phyloP scores from a whole-genome alignment of 2,888 invertebrate species.

The Scaeva pyrastri region DNA sequence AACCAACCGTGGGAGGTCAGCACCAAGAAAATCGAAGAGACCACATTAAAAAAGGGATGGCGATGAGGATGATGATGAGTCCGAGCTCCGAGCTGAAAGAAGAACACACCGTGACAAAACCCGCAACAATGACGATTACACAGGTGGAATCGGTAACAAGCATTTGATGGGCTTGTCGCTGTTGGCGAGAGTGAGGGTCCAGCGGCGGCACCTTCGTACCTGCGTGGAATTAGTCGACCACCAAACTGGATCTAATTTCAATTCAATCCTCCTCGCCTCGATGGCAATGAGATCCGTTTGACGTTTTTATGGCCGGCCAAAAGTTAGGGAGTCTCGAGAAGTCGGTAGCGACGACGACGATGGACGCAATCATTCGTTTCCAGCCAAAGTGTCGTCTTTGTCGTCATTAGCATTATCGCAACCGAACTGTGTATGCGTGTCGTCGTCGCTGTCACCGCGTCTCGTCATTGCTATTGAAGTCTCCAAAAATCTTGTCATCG shows the following conservation, averaged over 20 bases:
- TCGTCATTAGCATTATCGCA: background rate
- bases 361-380: constrained; percentile 33
- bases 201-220: constrained; percentile 12
- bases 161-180: constrained; percentile 50
- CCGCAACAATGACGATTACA: constrained; percentile 28
- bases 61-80: too few relatives aligned
- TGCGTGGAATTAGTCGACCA: constrained; percentile 71
- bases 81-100: too few relatives aligned
- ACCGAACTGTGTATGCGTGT: background rate
- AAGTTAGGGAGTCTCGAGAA: background rate
- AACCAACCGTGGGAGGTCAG: constrained; percentile 72
- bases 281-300: constrained; percentile 65
- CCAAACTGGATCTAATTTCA: constrained; percentile 57
- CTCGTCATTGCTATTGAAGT: too few relatives aligned
- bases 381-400: constrained; percentile 63
- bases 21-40: constrained; percentile 23
- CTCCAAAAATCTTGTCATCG: constrained; percentile 43
- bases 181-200: background rate
- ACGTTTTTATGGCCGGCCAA: constrained; percentile 64
- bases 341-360: background rate
- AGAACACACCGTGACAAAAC: constrained; percentile 7
- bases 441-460: background rate
- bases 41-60: constrained; percentile 9
- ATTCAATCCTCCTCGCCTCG: constrained; percentile 24
- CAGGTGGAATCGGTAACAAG: constrained; percentile 73